These are phyloP conservation scores for Nycticorax nycticorax DNA, from an alignment of 2,113 vertebrate species.

Conservation along the genomic window DNA sequence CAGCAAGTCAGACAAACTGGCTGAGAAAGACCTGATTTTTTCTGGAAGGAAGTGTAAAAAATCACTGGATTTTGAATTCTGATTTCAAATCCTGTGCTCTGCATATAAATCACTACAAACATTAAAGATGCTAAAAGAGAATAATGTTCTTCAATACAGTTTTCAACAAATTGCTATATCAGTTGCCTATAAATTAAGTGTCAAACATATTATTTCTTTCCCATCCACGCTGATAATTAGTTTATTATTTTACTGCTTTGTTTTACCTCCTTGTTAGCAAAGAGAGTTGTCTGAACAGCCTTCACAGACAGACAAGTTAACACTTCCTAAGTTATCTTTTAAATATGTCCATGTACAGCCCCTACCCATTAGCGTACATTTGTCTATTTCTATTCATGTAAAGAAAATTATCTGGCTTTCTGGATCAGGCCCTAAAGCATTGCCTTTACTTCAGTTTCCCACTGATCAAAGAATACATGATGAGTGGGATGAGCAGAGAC, in stretches of 20 bases:
- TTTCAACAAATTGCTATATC: background rate
- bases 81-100: background rate
- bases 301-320: background rate
- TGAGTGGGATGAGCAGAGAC: background rate
- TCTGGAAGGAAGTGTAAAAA: background rate
- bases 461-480: conserved; percentile 8
- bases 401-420: conserved; percentile 11
- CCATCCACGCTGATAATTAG: background rate
- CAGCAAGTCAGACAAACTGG: background rate
- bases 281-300: background rate
- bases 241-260: background rate
- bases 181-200: background rate
- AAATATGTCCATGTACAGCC: background rate
- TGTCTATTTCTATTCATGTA: background rate
- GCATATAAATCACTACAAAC: background rate
- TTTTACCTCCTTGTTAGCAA: background rate
- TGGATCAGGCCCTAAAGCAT: background rate
- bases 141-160: background rate
- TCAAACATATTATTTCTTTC: background rate
- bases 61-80: background rate
- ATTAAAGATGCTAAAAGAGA: background rate
- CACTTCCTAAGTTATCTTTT: background rate
- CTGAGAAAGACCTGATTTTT: background rate
- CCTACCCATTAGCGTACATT: background rate
- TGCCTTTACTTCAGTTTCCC: background rate